These are phyloP conservation scores for Porites australiensis DNA, from an alignment of 64 coral and sea anemone species.

Conservation along the genomic window DNA sequence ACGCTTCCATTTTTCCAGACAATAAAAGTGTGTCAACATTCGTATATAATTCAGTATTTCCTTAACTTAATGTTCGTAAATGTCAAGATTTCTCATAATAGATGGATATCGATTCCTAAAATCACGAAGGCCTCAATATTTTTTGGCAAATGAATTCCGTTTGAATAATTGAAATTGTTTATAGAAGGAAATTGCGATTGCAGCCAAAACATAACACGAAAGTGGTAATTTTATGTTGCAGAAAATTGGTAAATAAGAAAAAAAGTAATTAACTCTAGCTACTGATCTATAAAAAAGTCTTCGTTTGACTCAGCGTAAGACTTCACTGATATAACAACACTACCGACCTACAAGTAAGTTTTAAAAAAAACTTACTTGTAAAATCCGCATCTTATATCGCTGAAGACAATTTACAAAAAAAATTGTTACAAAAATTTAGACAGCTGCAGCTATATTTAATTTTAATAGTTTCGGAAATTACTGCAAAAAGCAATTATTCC, in stretches of 20 bases:
- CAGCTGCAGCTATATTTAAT: not conserved
- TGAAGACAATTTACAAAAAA: no score
- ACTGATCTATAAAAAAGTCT: not conserved
- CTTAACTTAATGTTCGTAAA: no score
- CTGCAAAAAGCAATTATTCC: not conserved
- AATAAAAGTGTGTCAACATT: no score
- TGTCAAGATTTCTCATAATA: no score
- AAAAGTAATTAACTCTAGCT: not conserved
- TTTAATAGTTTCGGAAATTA: not conserved
- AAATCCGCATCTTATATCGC: no score
- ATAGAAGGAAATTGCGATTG: not conserved
- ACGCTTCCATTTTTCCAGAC: no score
- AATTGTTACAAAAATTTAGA: no score
- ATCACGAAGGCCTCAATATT: no score
- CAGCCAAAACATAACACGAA: not conserved
- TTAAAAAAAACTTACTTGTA: no score
- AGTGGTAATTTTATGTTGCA: not conserved
- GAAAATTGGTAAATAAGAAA: conserved; percentile 1
- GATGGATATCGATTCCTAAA: no score
- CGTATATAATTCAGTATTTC: no score
- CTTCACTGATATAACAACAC: not conserved
- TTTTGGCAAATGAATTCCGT: not conserved
- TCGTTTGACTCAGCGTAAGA: not conserved
- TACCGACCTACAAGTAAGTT: no score
- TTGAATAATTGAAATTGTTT: not conserved